These are phyloP conservation scores for Nasonovia ribisnigri DNA, from an alignment of 2,888 invertebrate species.

Conservation along the genomic window DNA sequence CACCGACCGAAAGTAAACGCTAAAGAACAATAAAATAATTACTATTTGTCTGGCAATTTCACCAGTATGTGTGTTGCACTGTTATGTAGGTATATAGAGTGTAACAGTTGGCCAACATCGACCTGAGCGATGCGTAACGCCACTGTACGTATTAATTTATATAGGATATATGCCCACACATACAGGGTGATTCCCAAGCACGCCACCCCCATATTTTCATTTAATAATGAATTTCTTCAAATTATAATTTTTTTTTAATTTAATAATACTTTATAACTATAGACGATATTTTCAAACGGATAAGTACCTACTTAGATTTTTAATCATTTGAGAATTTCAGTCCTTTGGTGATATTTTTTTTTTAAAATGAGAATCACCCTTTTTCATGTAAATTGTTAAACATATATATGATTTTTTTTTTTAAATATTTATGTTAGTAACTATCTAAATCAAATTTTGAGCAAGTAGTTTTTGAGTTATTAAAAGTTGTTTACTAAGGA, in stretches of 20 bases:
- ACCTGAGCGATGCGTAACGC: not conserved
- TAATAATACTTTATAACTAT: not conserved
- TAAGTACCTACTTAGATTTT: not conserved
- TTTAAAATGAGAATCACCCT: not conserved
- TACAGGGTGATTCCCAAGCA: not conserved
- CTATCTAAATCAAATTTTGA: not conserved
- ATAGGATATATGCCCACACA: not conserved
- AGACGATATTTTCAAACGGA: not conserved
- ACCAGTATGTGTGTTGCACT: not conserved
- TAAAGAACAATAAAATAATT: conserved; percentile 44
- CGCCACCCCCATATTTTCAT: not conserved
- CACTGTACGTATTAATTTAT: not conserved
- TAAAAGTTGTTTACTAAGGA: not conserved
- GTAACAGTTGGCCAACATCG: conserved; percentile 53
- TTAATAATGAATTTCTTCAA: not conserved
- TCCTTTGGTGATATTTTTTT: not conserved
- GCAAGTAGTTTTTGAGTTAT: not conserved
- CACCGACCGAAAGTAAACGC: not conserved
- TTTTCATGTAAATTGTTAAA: not conserved
- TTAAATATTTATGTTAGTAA: not conserved
- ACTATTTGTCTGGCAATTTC: conserved; percentile 18
- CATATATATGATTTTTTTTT: not conserved
- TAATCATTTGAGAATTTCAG: not conserved
- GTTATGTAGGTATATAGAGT: not conserved
- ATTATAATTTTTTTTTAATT: not conserved